Base-by-base conservation (phyloP, 2,888 invertebrate genomes). In the Tiliacea aurago region DNA sequence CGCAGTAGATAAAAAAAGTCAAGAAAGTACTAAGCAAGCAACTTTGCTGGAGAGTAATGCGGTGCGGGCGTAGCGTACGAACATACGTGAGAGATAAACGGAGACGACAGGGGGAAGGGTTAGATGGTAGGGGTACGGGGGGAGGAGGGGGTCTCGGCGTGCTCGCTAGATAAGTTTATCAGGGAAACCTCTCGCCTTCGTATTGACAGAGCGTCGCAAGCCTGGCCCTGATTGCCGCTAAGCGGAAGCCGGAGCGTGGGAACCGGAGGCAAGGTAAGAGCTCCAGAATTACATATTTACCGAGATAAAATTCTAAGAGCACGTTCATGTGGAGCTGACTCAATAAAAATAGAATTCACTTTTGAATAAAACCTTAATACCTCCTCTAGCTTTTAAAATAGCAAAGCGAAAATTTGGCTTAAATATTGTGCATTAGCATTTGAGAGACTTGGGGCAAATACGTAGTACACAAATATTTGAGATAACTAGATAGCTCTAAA, bases 201-300 rank as follows among this genome's bases (percentile, higher is more conserved):
- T 96, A 96, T 96, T 96, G 96, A 96, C 95, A 95, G 94, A 95
- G 93, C 95, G 93, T 93, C 95, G 95, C 93, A 93, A 91, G 93
- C 92, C 90, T 90, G 93, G 92, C 92, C 93, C 94, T 95, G 95
- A 95, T 96, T 96, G 95, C 94, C 94, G 93, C 89, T 94, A 92
- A 95, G 92, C 94, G 94, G 93, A 95, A 95, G 94, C 91, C 89
- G 89, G 90, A 90, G 91, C 92, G 93, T 93, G 92, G 89, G 93
- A 93, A 93, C 92, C 92, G 90, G 92, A 89, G 91, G 91, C 90
- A 90, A 93, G 91, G 89, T 91, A 90, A 91, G 90, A 91, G 91
- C 88, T 90, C 86, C 87, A 91, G 89, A 92, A 91, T 90, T 89
- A 89, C 86, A 91, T 90, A 91, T 89, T 89, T 88, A 86, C 86